These are phyloP conservation scores for Promerops cafer DNA, from an alignment of 2,113 vertebrate species.

Conservation along the genomic window DNA sequence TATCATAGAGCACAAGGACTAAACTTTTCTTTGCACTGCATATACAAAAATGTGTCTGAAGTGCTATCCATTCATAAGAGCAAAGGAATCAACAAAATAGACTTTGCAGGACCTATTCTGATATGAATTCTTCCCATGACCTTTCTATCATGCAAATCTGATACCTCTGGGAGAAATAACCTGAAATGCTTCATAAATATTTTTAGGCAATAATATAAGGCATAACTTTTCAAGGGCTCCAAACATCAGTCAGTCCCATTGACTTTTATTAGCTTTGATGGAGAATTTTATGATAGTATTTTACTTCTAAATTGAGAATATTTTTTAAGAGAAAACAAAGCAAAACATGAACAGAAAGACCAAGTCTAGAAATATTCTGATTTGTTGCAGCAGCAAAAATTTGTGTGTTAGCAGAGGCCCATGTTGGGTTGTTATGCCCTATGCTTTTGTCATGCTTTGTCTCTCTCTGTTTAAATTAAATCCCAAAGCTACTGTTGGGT, in stretches of 20 bases:
- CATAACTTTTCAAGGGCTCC: background rate
- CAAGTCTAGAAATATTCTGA: background rate
- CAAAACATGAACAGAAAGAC: background rate
- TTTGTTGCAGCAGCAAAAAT: background rate
- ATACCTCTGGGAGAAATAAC: background rate
- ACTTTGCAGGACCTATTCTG: background rate
- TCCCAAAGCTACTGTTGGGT: background rate
- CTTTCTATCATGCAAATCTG: background rate
- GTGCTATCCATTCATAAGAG: background rate
- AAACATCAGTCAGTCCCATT: background rate
- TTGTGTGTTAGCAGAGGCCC: background rate
- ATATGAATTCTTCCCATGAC: background rate
- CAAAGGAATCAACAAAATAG: background rate
- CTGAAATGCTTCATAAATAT: background rate
- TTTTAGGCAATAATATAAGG: background rate
- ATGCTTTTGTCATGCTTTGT: constrained; percentile 36
- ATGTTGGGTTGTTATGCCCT: background rate
- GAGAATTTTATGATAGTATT: background rate
- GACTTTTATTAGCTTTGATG: background rate
- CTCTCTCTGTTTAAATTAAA: constrained; percentile 22
- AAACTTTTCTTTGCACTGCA: background rate
- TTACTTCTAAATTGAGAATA: background rate
- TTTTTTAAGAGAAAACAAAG: background rate
- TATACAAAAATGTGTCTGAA: background rate
- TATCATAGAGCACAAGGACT: background rate